phyloP scores from a whole-genome alignment of 2,888 invertebrate species.

The Formica aserva region DNA sequence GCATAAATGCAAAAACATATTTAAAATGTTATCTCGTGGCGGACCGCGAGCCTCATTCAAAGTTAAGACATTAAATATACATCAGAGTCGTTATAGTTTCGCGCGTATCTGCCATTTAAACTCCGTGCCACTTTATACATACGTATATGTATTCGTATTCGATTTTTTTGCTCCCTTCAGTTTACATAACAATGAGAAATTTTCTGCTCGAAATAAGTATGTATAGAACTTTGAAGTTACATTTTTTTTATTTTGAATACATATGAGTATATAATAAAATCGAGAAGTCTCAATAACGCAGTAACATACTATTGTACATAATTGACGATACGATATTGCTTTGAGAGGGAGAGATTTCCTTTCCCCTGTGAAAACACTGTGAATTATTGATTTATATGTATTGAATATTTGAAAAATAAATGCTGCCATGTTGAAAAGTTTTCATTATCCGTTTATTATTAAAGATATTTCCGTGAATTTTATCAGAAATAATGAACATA shows the following conservation, averaged over 20 bases:
- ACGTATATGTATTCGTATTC: slow-evolving; percentile 2
- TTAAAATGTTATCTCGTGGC: slow-evolving; percentile 78
- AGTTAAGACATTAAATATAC: slow-evolving; percentile 85
- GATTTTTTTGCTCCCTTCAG: neutral
- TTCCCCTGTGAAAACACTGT: too few species aligned
- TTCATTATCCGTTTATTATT: neutral
- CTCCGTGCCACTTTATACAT: slow-evolving; percentile 12
- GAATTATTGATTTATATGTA: neutral
- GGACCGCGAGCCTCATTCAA: slow-evolving; percentile 79
- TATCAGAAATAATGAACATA: neutral
- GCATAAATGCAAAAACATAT: slow-evolving; percentile 79
- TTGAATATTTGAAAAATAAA: neutral
- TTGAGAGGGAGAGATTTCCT: neutral
- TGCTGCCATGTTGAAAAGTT: neutral
- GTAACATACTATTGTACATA: neutral
- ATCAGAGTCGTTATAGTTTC: slow-evolving; percentile 78
- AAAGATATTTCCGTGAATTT: neutral
- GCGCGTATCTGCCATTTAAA: slow-evolving; percentile 58
- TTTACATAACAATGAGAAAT: slow-evolving; percentile 39
- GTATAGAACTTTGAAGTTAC: neutral
- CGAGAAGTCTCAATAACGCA: neutral
- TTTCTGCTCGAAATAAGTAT: neutral
- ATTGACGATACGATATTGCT: neutral
- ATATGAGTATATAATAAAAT: neutral
- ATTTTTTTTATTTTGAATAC: neutral